phyloP scores from a whole-genome alignment of 2,113 vertebrate species.

The Asarcornis scutulata region DNA sequence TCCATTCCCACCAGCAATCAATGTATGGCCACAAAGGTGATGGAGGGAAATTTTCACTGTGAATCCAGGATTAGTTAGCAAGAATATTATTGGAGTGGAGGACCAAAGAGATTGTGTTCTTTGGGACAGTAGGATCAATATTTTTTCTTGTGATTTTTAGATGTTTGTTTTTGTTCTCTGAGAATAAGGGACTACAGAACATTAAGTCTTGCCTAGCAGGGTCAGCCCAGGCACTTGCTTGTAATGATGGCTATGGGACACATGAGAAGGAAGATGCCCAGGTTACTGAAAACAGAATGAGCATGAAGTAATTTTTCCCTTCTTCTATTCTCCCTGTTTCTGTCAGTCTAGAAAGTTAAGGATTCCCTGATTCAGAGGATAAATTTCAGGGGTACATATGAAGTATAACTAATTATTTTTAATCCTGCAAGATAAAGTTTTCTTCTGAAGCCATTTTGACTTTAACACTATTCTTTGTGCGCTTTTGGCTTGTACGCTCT shows the following conservation, averaged over 20 bases:
- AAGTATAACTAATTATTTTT: neutral
- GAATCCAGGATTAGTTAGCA: fast-evolving
- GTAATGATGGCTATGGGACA: neutral
- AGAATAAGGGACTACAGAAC: neutral
- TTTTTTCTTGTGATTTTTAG: neutral
- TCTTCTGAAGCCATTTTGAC: neutral
- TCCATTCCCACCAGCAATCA: neutral
- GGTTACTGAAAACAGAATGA: neutral
- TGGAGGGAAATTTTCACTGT: neutral
- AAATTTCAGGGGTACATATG: neutral
- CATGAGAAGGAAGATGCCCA: neutral
- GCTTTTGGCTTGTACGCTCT: neutral
- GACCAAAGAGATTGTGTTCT: neutral
- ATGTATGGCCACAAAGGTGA: neutral
- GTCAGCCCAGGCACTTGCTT: neutral
- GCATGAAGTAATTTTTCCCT: neutral
- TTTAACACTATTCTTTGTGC: neutral
- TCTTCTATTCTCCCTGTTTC: neutral
- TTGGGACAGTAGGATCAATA: no score
- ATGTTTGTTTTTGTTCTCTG: neutral
- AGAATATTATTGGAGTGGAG: neutral
- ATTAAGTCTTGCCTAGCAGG: neutral
- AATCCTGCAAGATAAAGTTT: neutral
- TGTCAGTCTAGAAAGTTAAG: neutral
- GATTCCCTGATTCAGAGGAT: neutral